Conservation (phyloP, 2,797 vertebrate genomes). For the Coendou prehensilis region DNA sequence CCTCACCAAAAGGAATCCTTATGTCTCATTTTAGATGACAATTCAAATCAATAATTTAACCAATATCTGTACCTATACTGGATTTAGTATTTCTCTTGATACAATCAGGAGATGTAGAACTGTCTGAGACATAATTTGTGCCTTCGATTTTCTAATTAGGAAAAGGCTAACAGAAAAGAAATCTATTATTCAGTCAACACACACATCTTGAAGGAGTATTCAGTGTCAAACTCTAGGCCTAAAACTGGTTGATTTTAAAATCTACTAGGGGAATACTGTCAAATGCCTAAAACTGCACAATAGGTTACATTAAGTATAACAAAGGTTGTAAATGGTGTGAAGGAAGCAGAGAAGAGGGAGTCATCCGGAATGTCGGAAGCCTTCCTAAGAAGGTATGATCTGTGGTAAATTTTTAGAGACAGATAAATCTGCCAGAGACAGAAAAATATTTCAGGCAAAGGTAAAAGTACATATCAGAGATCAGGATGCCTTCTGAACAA, state of each 20-base stretch:
- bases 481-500: background rate
- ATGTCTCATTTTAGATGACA: background rate
- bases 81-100: constrained; percentile 1
- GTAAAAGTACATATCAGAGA: background rate
- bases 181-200: constrained; percentile 44
- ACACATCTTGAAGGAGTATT: constrained; percentile 12
- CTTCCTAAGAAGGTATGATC: background rate
- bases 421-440: background rate
- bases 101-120: constrained; percentile 21
- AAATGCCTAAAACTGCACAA: background rate
- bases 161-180: constrained; percentile 48
- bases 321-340: background rate
- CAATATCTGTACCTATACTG: background rate
- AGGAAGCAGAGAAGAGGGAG: background rate
- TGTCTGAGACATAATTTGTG: background rate
- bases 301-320: background rate
- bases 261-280: background rate
- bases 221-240: background rate
- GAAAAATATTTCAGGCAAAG: background rate
- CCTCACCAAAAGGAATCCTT: constrained; percentile 34
- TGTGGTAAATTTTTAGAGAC: background rate
- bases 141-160: background rate
- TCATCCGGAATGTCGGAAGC: background rate
- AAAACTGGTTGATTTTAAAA: background rate
- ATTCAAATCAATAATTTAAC: constrained; percentile 52